phyloP scores from a whole-genome alignment of 2,113 vertebrate species.

The Spea multiplicata region DNA sequence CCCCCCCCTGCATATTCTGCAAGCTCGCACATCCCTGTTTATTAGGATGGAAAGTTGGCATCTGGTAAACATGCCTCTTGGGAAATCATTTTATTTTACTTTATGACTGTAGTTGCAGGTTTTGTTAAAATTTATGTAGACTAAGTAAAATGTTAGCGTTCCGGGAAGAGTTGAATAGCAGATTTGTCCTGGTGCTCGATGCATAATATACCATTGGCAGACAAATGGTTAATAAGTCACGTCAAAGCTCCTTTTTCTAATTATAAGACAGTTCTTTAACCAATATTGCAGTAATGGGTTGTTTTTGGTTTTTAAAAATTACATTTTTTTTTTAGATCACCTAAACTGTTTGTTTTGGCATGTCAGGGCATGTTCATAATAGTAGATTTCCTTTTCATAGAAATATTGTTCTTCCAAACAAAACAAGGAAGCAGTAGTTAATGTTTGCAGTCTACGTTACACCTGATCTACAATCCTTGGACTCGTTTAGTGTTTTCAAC shows the following conservation, averaged over 20 bases:
- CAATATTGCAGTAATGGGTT: too few relatives aligned
- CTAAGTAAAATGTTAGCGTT: background rate
- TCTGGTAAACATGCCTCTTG: constrained; percentile 7
- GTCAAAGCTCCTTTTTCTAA: too few relatives aligned
- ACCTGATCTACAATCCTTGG: background rate
- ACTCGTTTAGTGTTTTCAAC: background rate
- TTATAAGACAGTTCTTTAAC: too few relatives aligned
- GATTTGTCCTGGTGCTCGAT: too few relatives aligned
- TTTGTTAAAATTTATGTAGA: background rate
- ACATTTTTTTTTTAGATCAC: background rate
- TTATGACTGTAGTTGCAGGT: background rate
- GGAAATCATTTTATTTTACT: background rate
- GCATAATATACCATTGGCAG: too few relatives aligned
- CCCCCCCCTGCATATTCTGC: background rate
- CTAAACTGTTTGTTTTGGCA: constrained; percentile 9
- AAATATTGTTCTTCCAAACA: background rate
- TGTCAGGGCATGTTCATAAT: constrained; percentile 23
- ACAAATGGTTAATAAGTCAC: too few relatives aligned
- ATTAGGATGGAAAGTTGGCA: background rate
- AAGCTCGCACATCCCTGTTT: background rate
- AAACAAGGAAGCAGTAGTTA: background rate
- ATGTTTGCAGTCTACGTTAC: background rate
- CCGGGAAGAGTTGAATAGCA: too few relatives aligned
- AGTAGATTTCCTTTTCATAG: background rate
- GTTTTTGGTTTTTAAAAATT: background rate